Percentiles rank a stretch among this genome's conserved stretches.
Conservation (phyloP, 2,113 vertebrate species). For the Leucopternis melanops region DNA sequence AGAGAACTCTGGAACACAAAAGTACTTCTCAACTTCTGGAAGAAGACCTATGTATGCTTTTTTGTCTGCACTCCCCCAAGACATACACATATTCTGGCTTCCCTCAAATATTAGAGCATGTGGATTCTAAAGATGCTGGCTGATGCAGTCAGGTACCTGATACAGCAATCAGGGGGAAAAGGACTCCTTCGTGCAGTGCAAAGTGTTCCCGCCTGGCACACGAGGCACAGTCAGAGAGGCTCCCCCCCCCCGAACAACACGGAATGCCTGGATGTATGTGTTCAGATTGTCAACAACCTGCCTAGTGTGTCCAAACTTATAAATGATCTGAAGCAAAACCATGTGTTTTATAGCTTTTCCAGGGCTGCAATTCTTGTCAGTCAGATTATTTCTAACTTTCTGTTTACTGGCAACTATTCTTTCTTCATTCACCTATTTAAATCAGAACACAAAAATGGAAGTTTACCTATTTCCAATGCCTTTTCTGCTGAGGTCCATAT, state of each 20-base stretch:
- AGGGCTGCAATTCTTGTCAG: not conserved
- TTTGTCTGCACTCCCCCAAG: not conserved
- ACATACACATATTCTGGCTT: not conserved
- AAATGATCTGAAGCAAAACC: not conserved
- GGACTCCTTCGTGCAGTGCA: not conserved
- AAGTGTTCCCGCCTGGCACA: not conserved
- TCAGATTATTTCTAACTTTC: not conserved
- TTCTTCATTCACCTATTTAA: not conserved
- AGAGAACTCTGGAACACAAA: not conserved
- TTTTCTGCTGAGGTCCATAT: not conserved
- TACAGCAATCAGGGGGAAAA: not conserved
- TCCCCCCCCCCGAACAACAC: fast-evolving
- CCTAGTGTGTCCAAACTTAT: not conserved
- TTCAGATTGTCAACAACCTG: not conserved
- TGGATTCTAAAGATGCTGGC: not conserved
- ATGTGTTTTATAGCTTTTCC: not conserved
- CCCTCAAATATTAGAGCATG: not conserved
- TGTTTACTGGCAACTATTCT: not conserved
- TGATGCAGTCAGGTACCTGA: not conserved
- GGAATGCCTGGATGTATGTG: not conserved
- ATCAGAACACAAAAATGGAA: not conserved
- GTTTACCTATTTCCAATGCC: not conserved
- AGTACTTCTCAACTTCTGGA: not conserved
- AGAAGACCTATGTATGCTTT: not conserved
- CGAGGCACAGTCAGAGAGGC: not conserved